phyloP scores from a whole-genome alignment of 1,140 invertebrate genomes.

The Atta cephalotes region DNA sequence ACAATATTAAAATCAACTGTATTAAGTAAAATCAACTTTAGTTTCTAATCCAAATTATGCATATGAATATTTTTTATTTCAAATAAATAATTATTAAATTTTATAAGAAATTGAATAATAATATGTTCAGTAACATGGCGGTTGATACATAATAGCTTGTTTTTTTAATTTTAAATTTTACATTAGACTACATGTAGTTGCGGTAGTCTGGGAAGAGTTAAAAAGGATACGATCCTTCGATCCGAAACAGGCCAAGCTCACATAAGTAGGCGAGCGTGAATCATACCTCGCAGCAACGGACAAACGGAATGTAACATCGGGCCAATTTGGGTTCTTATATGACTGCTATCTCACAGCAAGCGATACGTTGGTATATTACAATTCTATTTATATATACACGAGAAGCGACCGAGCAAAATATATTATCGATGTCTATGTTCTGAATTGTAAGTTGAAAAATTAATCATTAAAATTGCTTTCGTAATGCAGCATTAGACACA shows the following conservation, averaged over 20 bases:
- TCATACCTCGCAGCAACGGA: constrained; percentile 69
- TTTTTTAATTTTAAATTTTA: constrained; percentile 24
- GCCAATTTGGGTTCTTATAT: constrained; percentile 62
- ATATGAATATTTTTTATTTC: background rate
- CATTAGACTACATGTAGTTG: background rate
- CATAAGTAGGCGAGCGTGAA: constrained; percentile 78
- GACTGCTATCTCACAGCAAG: constrained; percentile 44
- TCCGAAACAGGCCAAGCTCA: constrained; percentile 62
- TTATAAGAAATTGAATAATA: background rate
- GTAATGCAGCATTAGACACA: background rate
- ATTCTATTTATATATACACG: constrained; percentile 51
- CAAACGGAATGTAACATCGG: constrained; percentile 64
- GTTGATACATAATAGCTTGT: background rate
- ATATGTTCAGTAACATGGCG: background rate
- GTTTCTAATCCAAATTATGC: background rate
- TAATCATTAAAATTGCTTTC: constrained; percentile 19
- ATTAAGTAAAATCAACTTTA: background rate
- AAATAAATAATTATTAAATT: background rate
- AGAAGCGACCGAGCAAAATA: constrained; percentile 38
- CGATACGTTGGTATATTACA: constrained; percentile 36
- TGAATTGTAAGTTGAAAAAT: constrained; percentile 3
- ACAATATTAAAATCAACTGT: background rate
- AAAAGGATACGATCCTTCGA: constrained; percentile 61
- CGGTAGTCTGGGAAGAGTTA: constrained; percentile 26
- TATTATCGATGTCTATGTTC: constrained; percentile 32